Evolutionary conservation across 2,888 invertebrate genomes (phyloP).

Genomic region (Cantharis rufa): DNA sequence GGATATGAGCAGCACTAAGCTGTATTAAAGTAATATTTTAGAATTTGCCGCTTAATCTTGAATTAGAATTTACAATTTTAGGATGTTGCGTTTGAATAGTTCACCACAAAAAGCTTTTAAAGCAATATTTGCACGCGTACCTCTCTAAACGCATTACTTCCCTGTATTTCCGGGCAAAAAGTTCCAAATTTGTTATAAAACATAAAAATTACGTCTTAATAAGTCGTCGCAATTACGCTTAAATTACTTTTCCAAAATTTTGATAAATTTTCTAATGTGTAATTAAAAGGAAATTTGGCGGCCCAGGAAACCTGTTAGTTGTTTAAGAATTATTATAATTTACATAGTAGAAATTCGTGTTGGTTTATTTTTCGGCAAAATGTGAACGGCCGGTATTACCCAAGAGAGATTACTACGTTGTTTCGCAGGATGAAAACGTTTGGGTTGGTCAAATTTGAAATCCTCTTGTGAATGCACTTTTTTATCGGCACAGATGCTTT

Average conservation of each 20-base stretch:
- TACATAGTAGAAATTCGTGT: not conserved
- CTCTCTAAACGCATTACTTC: not conserved
- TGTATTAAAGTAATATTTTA: constrained; percentile 28
- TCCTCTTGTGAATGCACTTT: not conserved
- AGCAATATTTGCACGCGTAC: not conserved
- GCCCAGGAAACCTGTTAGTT: too few species aligned
- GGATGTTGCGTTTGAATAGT: not conserved
- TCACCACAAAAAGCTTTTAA: not conserved
- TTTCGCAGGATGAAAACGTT: not conserved
- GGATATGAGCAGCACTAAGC: constrained; percentile 11
- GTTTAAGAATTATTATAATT: not conserved
- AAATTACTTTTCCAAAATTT: too few species aligned
- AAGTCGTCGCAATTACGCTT: too few species aligned
- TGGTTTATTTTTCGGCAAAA: not conserved
- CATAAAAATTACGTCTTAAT: not conserved
- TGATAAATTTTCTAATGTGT: too few species aligned
- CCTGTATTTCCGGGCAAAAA: not conserved
- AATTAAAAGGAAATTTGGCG: too few species aligned
- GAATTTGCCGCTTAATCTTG: constrained; percentile 13
- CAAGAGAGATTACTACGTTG: not conserved
- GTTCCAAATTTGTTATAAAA: not conserved
- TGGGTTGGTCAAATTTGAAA: not conserved
- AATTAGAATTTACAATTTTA: not conserved
- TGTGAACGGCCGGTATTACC: not conserved
- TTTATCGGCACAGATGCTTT: not conserved